phyloP scores from a whole-genome alignment of 2,113 vertebrate species.

The Prunella himalayana region DNA sequence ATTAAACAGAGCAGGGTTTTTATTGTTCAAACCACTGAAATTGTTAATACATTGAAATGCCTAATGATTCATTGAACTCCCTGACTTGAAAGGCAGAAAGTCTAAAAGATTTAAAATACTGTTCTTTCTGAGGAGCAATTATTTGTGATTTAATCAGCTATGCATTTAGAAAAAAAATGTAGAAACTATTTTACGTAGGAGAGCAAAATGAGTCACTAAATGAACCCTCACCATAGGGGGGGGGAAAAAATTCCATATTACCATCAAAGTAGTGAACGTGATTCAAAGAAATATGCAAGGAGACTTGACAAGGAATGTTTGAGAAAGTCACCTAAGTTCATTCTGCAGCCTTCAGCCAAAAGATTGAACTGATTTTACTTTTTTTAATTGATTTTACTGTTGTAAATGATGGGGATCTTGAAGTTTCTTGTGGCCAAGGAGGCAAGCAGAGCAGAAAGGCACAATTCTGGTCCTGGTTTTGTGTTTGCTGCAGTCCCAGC shows the following conservation, averaged over 20 bases:
- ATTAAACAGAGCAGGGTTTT: neutral
- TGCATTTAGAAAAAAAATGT: constrained; percentile 26
- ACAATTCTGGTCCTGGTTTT: neutral
- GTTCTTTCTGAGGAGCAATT: constrained; percentile 66
- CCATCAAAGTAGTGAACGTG: constrained; percentile 59
- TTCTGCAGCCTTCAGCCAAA: constrained; percentile 15
- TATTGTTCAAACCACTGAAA: constrained; percentile 36
- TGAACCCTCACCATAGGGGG: constrained; percentile 53
- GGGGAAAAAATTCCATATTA: constrained; percentile 5
- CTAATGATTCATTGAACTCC: constrained; percentile 67
- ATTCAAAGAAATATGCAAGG: constrained; percentile 40
- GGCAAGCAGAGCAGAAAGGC: neutral
- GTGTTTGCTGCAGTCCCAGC: neutral
- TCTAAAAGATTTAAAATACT: constrained; percentile 59
- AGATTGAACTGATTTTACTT: neutral
- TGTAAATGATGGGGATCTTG: neutral
- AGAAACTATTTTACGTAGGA: constrained; percentile 66
- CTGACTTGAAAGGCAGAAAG: constrained; percentile 69
- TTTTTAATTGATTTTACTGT: no score
- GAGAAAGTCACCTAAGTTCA: constrained; percentile 43
- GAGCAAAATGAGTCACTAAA: constrained; percentile 68
- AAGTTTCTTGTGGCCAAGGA: neutral
- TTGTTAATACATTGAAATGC: constrained; percentile 54
- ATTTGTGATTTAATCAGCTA: constrained; percentile 68
- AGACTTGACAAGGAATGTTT: constrained; percentile 34